Base-by-base conservation (phyloP, 2,797 vertebrate genomes). In the Tangara arthus region DNA sequence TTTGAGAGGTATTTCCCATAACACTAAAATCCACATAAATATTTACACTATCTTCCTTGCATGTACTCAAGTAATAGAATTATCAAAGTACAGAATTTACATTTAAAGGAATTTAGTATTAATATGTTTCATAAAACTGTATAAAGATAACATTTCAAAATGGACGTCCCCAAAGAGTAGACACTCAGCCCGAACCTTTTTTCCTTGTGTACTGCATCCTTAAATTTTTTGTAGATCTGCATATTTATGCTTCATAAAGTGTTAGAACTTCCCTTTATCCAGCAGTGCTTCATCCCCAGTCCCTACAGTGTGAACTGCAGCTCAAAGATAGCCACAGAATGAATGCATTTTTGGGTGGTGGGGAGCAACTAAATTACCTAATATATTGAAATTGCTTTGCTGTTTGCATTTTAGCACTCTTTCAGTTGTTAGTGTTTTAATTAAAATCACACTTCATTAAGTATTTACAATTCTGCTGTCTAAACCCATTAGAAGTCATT, bases 381-480 rank as follows among this genome's bases (percentile, higher is more conserved):
- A 34, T 35, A 1, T 34, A 17, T 64, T 77, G 44, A 77, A 82
- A 32, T 78, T 12, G 23, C 53, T 77, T 60, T 78, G 47, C n/a
- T 57, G 19, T 81, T 78, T 69, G 39, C 26, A 17, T 91, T 90
- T 44, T 64, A 86, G 8, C 4, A 2, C 18, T 92, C 17, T 39
- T 70, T 27, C 57, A 68, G 27, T 87, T 93, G 49, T 70, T 80
- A 91, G 32, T 57, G 23, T 76, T 86, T 70, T 94, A 89, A 94
- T 86, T 94, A 88, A 89, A 94, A 55, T 61, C 35, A 78, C 41
- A 76, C 44, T 39, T 96, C 80, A 47, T 93, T 87, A 87, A 87
- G n/a, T 68, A 46, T 94, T 86, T 42, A 56, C 16, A 93, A 12
- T 80, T 47, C 41, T 94, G 42, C 59, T 75, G 46, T 86, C n/a